These are phyloP conservation scores for Trachops cirrhosus DNA, from an alignment of 2,797 vertebrate species.

Conservation along the genomic window DNA sequence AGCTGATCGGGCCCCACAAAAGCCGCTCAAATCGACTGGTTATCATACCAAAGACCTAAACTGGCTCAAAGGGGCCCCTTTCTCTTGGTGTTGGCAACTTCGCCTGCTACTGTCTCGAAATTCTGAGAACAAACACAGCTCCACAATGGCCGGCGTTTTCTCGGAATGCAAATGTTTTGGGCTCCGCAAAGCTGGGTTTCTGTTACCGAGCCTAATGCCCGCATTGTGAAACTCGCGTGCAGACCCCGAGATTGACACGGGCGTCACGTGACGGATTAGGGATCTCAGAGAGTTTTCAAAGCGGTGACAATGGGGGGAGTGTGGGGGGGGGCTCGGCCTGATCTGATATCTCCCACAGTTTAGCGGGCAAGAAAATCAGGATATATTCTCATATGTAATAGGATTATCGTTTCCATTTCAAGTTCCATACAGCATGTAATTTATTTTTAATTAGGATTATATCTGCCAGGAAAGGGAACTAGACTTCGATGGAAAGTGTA, in stretches of 20 bases:
- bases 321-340: conserved; percentile 28
- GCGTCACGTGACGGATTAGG: conserved; percentile 80
- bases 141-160: conserved; percentile 82
- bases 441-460: conserved; percentile 93
- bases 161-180: conserved; percentile 86
- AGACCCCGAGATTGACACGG: conserved; percentile 85
- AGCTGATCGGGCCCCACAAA: conserved; percentile 82
- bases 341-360: conserved; percentile 74
- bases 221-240: conserved; percentile 91
- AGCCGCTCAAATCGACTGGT: conserved; percentile 82
- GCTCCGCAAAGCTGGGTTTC: conserved; percentile 81
- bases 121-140: conserved; percentile 86
- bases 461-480: conserved; percentile 79
- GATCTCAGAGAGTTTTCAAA: conserved; percentile 70
- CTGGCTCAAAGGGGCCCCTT: conserved; percentile 80
- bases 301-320: conserved; percentile 62
- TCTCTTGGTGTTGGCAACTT: conserved; percentile 81
- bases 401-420: conserved; percentile 89
- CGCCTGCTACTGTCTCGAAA: conserved; percentile 84
- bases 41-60: conserved; percentile 88
- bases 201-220: conserved; percentile 83
- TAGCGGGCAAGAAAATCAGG: conserved; percentile 82
- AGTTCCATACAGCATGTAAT: conserved; percentile 89
- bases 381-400: conserved; percentile 85
- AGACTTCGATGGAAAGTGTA: conserved; percentile 69